Base-by-base conservation (phyloP, 64 coral and sea anemone genomes). In the Orbicella faveolata region DNA sequence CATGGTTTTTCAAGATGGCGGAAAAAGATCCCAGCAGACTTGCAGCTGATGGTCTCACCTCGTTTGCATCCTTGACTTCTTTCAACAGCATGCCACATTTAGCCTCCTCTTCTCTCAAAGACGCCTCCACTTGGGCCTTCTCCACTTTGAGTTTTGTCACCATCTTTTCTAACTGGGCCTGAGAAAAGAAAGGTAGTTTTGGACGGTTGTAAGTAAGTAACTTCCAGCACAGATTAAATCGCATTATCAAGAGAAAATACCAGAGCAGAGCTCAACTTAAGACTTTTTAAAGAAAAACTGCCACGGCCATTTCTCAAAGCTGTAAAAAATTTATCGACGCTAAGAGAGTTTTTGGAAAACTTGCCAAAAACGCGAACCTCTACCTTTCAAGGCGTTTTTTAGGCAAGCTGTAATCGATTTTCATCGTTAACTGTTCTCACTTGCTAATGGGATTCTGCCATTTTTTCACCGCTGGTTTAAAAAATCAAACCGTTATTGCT, bases 21-120 rank as follows among this genome's bases (percentile, higher is more conserved):
- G 51, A 53, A 78, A 2, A 78, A 8, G 14, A 20, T 14, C 52
- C 2, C 18, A 18, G 3, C 3, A 70, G n/a, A 70, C 44, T 41
- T 41, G 39, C 39, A 17, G 3, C 4, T 10, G 36, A 1, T 6
- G 54, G 73, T 62, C 30, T 88, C 35, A 99, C 97, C 94, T 99
- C 93, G 36, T 91, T 95, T 57, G 90, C 90, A 48, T 99, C 97
- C 76, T 85, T 93, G 14, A 99, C 95, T 87, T 99, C 97, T 36
- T 88, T 95, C 79, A 99, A 61, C 18, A 99, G 44, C 65, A 99
- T 64, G 30, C 95, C 93, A 34, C 88, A 86, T 81, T 99, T 99
- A 9, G 91, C 94, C 53, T 90, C 89, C 52, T 99, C 97, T 48
- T 99, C 97, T 54, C 84, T 87, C 6, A 99, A 68, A 1, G 88